Base-by-base conservation (phyloP, 2,888 invertebrate species). In the Stenoptilia bipunctidactyla region DNA sequence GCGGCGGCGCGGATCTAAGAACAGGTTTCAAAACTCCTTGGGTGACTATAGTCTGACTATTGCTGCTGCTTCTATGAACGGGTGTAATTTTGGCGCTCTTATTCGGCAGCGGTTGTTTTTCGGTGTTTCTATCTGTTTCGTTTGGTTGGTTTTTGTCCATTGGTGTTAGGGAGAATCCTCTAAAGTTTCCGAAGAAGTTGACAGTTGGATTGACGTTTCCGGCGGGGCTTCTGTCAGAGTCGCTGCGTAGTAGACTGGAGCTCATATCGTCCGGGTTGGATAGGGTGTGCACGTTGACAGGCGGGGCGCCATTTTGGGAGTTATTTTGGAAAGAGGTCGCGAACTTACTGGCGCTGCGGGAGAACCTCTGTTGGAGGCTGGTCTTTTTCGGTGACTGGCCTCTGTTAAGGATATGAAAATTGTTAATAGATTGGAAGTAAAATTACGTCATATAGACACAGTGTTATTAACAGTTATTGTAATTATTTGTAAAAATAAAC, bases 141-240 rank as follows among this genome's bases (percentile, higher is more conserved):
- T 48, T 34, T 0, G 71, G 69, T 5, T 74, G 72, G 42, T 73
- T 69, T 52, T 80, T 83, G 27, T 86, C 85, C 0, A 90, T 77
- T 0, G 92, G 92, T 0, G 89, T 86, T 35, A 95, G 84, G 0
- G 91, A 90, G 68, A 94, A 95, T 1, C 94, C 94, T 70, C 92
- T 93, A 75, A 93, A 94, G 56, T 93, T 92, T 1, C 94, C 94
- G 65, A 93, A 93, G 73, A 94, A 89, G 55, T 90, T 90, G 44
- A 86, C 72, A 25, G 85, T 63, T 36, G 85, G 79, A 50, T 80
- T 82, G 1, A 82, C 53, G 36, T 76, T 72, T 1, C 83, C 79
- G 12, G 84, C 64, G 1, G 85, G 85, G 13, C 77, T 82, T 13
- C 71, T 50, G 25, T 71, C 85, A 0, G 85, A 77, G 40, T 87